These are phyloP conservation scores for Tenthredo scrophulariae DNA, from an alignment of 2,888 invertebrate species.

Conservation along the genomic window DNA sequence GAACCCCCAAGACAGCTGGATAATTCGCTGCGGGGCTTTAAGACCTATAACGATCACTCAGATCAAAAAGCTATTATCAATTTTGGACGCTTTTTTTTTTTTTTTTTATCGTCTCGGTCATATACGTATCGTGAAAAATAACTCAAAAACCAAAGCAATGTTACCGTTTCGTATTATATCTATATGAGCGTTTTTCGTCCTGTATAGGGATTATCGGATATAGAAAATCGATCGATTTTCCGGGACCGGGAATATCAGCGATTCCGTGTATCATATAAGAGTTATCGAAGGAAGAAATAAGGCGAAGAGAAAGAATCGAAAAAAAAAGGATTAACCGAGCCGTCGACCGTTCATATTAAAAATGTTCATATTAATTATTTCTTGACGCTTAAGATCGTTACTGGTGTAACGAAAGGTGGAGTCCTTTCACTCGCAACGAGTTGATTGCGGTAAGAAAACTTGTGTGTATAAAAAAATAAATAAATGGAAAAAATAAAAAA, in stretches of 20 bases:
- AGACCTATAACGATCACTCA: neutral
- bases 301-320: no score
- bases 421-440: neutral
- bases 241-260: no score
- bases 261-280: no score
- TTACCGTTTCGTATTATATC: conserved; percentile 41
- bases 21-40: neutral
- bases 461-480: neutral
- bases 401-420: neutral
- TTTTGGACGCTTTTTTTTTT: conserved; percentile 44
- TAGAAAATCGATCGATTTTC: no score
- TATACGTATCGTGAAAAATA: neutral
- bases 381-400: neutral
- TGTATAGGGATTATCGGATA: neutral
- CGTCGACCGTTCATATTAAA: neutral
- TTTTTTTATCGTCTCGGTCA: conserved; percentile 47
- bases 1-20: neutral
- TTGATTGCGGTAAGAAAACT: neutral
- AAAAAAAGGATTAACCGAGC: neutral
- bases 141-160: neutral
- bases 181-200: no score
- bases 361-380: neutral
- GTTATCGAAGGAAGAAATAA: no score
- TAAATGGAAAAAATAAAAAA: neutral
- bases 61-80: conserved; percentile 37